These are phyloP conservation scores for Pantherophis guttatus DNA, from an alignment of 2,113 vertebrate species.

Conservation along the genomic window DNA sequence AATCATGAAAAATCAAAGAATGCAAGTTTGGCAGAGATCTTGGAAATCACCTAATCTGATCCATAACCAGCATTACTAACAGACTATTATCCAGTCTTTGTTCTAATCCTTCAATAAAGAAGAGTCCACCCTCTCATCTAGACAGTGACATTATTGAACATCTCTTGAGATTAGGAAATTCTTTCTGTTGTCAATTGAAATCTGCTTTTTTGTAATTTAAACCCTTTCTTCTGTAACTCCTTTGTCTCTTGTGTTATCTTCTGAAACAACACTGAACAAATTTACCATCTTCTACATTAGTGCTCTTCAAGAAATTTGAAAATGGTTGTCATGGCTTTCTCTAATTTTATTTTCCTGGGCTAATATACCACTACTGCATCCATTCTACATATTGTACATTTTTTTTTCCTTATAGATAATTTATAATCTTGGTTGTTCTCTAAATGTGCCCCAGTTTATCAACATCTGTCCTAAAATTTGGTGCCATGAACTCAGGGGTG, in stretches of 20 bases:
- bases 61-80: background rate
- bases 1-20: background rate
- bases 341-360: background rate
- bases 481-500: background rate
- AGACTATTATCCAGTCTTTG: background rate
- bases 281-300: background rate
- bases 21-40: background rate
- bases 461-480: background rate
- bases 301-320: background rate
- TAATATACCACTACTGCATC: background rate
- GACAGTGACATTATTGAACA: background rate
- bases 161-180: background rate
- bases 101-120: background rate
- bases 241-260: background rate
- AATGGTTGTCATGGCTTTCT: background rate
- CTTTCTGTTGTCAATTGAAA: background rate
- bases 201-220: background rate
- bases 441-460: background rate
- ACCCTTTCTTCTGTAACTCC: background rate
- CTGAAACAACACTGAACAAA: background rate
- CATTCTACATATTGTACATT: background rate
- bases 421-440: background rate
- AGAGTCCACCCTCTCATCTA: background rate
- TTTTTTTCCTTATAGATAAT: background rate
- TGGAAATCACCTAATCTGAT: background rate